A percentile compares a stretch with the other conserved stretches of the same genome.
phyloP scores from a whole-genome alignment of 2,888 invertebrate species.

The Eilema caniola region DNA sequence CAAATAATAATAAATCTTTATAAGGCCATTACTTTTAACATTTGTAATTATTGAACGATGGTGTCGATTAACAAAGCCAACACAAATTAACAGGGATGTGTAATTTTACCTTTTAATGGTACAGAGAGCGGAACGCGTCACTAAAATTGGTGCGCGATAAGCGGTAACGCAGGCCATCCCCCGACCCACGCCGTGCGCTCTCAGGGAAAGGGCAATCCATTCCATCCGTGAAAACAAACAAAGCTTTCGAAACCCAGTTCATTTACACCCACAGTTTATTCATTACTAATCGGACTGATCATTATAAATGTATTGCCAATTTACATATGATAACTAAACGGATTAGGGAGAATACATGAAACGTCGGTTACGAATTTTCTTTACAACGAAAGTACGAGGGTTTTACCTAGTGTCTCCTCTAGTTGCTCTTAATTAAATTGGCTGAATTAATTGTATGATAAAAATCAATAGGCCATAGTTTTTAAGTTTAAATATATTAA shows the following conservation, averaged over 20 bases:
- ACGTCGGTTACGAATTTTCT: no score
- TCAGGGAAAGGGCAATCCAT: conserved; percentile 53
- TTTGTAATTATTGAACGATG: conserved; percentile 22
- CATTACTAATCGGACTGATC: conserved; percentile 60
- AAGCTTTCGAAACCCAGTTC: conserved; percentile 64
- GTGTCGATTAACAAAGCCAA: conserved; percentile 40
- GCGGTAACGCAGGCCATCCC: conserved; percentile 17
- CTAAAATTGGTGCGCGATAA: conserved; percentile 49
- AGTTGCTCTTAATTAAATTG: conserved; percentile 16
- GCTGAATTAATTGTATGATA: neutral
- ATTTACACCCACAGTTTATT: conserved; percentile 65
- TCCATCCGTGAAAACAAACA: conserved; percentile 60
- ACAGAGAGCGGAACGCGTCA: conserved; percentile 26
- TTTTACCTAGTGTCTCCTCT: neutral
- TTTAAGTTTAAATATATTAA: conserved; percentile 25
- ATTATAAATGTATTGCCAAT: neutral
- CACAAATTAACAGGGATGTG: conserved; percentile 41
- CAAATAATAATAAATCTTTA: neutral
- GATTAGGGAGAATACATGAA: neutral
- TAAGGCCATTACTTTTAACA: neutral
- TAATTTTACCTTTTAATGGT: conserved; percentile 44
- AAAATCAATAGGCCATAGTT: conserved; percentile 18
- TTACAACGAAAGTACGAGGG: no score
- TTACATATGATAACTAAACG: neutral
- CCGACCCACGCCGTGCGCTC: conserved; percentile 39